Evolutionary conservation across 2,888 invertebrate genomes (phyloP).

Genomic region (Tubulanus polymorphus): DNA sequence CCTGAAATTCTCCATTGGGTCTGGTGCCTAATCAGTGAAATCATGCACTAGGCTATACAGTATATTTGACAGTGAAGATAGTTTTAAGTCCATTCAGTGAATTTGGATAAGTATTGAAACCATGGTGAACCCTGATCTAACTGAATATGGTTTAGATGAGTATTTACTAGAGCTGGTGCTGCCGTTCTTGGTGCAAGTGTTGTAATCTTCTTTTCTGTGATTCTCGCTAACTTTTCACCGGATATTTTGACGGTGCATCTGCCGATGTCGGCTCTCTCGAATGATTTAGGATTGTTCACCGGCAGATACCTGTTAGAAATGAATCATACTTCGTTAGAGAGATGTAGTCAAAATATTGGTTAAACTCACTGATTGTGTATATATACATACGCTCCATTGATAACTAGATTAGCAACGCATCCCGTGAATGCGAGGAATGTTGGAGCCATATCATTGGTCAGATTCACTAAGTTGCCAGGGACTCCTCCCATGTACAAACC

Average conservation of each 20-base stretch:
- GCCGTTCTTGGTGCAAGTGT: background rate
- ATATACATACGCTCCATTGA: constrained; percentile 67
- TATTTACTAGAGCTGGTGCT: background rate
- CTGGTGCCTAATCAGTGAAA: too few species aligned
- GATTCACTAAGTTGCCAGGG: constrained; percentile 52
- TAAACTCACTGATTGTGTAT: background rate
- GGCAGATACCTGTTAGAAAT: too few species aligned
- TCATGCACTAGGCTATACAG: too few species aligned
- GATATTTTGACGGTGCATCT: constrained; percentile 58
- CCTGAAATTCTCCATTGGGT: too few species aligned
- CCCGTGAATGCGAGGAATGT: constrained; percentile 65
- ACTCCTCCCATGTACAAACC: constrained; percentile 76
- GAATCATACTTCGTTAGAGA: too few species aligned
- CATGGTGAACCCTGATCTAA: too few species aligned
- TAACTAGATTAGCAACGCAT: constrained; percentile 77
- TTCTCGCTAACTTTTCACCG: background rate
- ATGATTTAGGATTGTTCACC: constrained; percentile 65
- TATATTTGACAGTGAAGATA: too few species aligned
- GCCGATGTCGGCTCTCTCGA: constrained; percentile 57
- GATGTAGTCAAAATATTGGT: background rate
- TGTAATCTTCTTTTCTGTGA: background rate
- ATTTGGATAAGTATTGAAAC: too few species aligned
- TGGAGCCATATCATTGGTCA: constrained; percentile 57
- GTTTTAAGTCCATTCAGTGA: too few species aligned
- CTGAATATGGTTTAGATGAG: too few species aligned